Evolutionary conservation across 1,140 invertebrate species (phyloP), one percentile per base, ranked within the genome.

Genomic region (Drosophila tropicalis): DNA sequence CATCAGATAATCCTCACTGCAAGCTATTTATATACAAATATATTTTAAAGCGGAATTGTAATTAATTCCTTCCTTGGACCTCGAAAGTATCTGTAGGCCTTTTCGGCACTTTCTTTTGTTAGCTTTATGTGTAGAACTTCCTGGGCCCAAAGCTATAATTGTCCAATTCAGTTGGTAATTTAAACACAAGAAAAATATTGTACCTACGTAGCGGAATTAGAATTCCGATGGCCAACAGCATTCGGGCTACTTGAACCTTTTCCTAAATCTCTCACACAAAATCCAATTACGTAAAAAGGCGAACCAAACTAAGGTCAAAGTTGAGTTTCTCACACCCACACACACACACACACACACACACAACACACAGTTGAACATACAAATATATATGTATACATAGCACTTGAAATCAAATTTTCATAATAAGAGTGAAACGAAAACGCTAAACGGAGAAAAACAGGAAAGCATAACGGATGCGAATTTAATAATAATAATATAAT

Each of bases 401-500:
- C 75, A 86, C 76, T 86, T 87, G 67, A 89, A 87, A 87, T 87
- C 84, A 77, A 87, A 89, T 87, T 87, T 86, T 89, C 69, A 83
- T 87, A 89, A 87, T 89, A 87, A 82, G 76, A 72, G 70, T 57
- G 54, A 55, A 55, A 62, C 58, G 47, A 36, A 47, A 60, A 29
- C 22, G 54, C 36, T 44, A n/a, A 62, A 70, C 71, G 70, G 68
- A 58, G 55, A 67, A 39, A 63, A 64, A 64, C 39, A 13, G 44
- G 9, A 47, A 63, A 63, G 44, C 56, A 70, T 72, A 83, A 76
- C 80, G 76, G 73, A 68, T 83, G 74, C 77, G 70, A 83, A 84
- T 89, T 89, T 89, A 77, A 90, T 89, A 89, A 84, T 87, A 89
- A 86, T 89, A 89, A 86, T 89, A 87, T 80, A 89, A 89, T 89